Evolutionary conservation across 2,113 vertebrate genomes (phyloP), one percentile per base, ranked within the genome.

Genomic region (Dicerorhinus sumatrensis): DNA sequence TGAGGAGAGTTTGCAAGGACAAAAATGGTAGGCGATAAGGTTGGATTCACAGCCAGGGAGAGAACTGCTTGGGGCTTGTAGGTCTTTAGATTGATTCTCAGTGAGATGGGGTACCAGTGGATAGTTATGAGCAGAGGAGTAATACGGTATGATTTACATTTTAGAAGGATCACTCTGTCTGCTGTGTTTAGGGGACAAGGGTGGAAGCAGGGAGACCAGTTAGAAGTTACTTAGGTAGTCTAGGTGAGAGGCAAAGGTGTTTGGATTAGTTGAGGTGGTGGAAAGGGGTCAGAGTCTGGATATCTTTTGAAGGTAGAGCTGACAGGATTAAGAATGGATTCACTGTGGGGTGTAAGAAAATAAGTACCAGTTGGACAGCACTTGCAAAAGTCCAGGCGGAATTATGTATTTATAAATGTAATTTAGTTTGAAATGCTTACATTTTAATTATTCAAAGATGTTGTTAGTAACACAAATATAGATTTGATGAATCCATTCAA

Each of bases 401-500:
- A 82, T 95, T 93, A 72, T 73, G 29, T 90, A 46, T 88, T 93
- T 94, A 89, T 54, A 95, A 70, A 77, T 72, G 67, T 90, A 88
- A 88, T 95, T 58, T 56, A 67, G 56, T 95, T 82, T 88, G 76
- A 95, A 91, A 87, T 83, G 9, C 10, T 95, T 96, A 58, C 25
- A 89, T 95, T 83, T 97, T 94, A 89, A 73, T 92, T 97, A 77
- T 95, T 96, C 60, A 42, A 69, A 93, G 25, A 93, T 51, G 21
- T 62, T 83, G 42, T 63, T 75, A 82, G n/a, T 51, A 77, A 39
- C 14, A 79, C 3, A 87, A 83, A 80, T 91, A 72, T 54, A 58
- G 23, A 88, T 94, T 48, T 72, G 62, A 79, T 83, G 2, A 93
- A 88, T 48, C 23, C 39, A 79, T 76, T 91, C 70, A 62, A 25